Base-by-base conservation (phyloP, 1,140 invertebrate species). In the Riptortus pedestris region DNA sequence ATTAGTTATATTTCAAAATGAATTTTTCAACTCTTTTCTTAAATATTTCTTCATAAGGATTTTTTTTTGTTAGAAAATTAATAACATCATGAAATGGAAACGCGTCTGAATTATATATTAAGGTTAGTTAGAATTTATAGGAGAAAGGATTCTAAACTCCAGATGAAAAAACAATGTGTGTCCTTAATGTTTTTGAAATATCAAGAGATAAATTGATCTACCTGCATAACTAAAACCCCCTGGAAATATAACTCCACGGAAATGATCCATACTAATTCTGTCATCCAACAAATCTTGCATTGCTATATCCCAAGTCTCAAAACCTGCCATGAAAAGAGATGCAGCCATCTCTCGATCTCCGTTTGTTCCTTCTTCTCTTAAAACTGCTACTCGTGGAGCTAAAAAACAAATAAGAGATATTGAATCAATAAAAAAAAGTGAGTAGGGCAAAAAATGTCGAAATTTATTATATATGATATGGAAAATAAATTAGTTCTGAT, bases 191-290 rank as follows among this genome's bases (percentile, higher is more conserved):
- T n/a, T n/a, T n/a, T n/a, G n/a, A n/a, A n/a, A n/a, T n/a, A n/a
- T 20, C 9, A 7, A 51, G 18, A 9, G 7, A 24, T 51, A 59
- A 33, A 64, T 62, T 7, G 67, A 67, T 67, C 72, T 73, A 88
- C 87, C 87, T 33, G 93, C 95, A 78, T 96, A 98, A 75, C 94
- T 97, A 73, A 99, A 99, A 16, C 96, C 96, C 45, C 96, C 96
- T 2, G 95, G 94, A 71, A 98, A 98, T 31, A 95, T 84, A 14
- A 98, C 69, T 4, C 96, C 96, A 67, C 84, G 80, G 75, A 97
- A 98, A 16, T 78, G 73, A 62, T 92, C 85, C 9, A 97, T 74
- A 1, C 79, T 84, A 4, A 90, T 78, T 65, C 80, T 79, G 66
- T 82, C 79, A 33, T 78, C 75, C 14, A 92, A 72, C 16, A 96